Evolutionary conservation across 1,140 invertebrate genomes (phyloP), one percentile per base, ranked within the genome.

Genomic region (Polypedilum pembai): DNA sequence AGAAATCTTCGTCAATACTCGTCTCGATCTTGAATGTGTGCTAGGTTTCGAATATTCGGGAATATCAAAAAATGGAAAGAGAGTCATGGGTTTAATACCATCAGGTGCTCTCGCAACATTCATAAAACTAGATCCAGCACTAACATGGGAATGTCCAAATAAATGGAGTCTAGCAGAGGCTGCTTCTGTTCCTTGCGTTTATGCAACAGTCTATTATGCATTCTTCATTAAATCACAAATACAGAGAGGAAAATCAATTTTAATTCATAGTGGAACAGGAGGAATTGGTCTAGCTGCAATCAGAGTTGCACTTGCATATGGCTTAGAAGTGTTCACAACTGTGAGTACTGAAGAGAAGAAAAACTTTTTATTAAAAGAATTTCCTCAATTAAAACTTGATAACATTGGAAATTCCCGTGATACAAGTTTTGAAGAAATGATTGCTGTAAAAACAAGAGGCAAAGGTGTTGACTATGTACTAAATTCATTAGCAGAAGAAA

Each of bases 241-340:
- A 75, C 81, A 85, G 75, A 84, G 84, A 73, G 91, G 91, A 2
- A 90, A 93, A 77, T 86, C 84, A 1, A 85, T 95, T 21, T 85
- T 95, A 0, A 94, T 96, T 78, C 94, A 96, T 82, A 90, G 93
- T n/a, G 94, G 93, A 10, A 90, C 90, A 74, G 94, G 94, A 24
- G 94, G 92, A 33, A 91, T 95, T n/a, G 94, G 94, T 0, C 89
- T 93, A 79, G 92, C 93, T 0, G 92, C 93, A 41, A 94, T 95
- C 78, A 86, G 88, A 74, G 86, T 95, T 21, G 91, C 91, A 0
- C 83, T 94, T 5, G 85, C 87, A 76, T 85, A 87, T 80, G 88
- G 88, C 4, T 90, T 92, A 79, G 84, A 85, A 21, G 86, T 92
- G 10, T 94, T 86, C 79, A 92, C 90, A 65, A 93, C 91, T 3